These are phyloP conservation scores for Tetragnatha versicolor DNA, from an alignment of 1,140 invertebrate genomes.

Conservation along the genomic window DNA sequence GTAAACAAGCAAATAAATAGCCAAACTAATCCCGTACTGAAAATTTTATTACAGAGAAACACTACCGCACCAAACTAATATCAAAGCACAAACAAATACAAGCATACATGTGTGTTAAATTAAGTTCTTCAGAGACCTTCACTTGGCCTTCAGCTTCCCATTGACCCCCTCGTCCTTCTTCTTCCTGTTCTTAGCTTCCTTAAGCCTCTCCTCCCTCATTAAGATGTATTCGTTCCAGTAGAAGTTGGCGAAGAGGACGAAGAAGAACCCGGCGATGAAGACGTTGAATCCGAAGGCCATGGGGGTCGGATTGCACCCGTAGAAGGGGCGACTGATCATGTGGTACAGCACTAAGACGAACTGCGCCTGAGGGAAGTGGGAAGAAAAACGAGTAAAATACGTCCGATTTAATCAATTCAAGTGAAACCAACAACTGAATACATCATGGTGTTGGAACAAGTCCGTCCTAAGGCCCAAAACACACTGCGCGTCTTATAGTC, in stretches of 20 bases:
- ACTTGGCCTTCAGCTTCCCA: background rate
- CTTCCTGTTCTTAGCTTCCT: background rate
- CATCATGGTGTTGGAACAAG: too few relatives aligned
- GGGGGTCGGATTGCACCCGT: background rate
- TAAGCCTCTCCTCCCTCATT: background rate
- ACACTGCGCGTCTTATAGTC: too few relatives aligned
- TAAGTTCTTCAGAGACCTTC: background rate
- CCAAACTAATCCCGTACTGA: background rate
- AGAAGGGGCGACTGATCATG: slow-evolving; percentile 5
- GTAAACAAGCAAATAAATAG: too few relatives aligned
- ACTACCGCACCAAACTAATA: too few relatives aligned
- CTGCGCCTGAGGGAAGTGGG: background rate
- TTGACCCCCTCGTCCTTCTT: background rate
- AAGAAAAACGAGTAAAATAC: background rate
- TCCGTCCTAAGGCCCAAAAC: too few relatives aligned
- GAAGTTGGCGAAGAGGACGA: slow-evolving; percentile 34
- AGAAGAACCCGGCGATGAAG: slow-evolving; percentile 33
- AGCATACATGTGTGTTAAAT: too few relatives aligned
- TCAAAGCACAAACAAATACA: too few relatives aligned
- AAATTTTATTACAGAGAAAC: background rate
- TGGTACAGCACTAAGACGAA: slow-evolving; percentile 24
- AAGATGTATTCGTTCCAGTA: slow-evolving; percentile 23
- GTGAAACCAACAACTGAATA: too few relatives aligned
- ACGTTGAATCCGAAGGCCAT: background rate
- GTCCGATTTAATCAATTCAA: too few relatives aligned